Evolutionary conservation across 2,797 vertebrate genomes (phyloP).

Genomic region (Zalophus californianus): DNA sequence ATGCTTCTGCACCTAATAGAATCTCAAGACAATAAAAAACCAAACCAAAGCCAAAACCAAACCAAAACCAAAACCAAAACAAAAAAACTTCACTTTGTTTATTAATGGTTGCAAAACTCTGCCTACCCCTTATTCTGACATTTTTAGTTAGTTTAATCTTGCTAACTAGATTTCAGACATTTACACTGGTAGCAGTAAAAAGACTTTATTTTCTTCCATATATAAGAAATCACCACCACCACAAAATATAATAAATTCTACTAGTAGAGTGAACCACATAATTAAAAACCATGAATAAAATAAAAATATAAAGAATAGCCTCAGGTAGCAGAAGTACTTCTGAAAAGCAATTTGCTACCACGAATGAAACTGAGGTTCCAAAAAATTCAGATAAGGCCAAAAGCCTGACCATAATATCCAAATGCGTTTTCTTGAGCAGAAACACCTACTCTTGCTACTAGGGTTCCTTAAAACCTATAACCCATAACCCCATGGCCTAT

Average conservation of each 20-base stretch:
- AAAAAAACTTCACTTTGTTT: neutral
- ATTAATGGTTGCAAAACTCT: neutral
- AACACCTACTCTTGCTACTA: neutral
- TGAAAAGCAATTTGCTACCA: neutral
- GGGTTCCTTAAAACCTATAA: neutral
- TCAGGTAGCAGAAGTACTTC: neutral
- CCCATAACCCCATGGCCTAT: neutral
- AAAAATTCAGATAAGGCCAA: neutral
- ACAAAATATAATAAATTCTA: neutral
- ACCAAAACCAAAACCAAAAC: neutral
- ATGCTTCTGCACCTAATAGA: neutral
- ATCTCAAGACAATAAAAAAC: neutral
- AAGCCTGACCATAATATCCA: neutral
- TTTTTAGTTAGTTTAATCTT: neutral
- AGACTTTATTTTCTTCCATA: neutral
- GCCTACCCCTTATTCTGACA: neutral
- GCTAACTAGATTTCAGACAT: neutral
- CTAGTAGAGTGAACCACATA: neutral
- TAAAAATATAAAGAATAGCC: neutral
- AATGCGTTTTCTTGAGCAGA: neutral
- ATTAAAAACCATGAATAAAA: neutral
- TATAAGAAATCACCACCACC: neutral
- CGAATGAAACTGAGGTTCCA: neutral
- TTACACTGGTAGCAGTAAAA: neutral
- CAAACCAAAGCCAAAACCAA: neutral